phyloP scores from a whole-genome alignment of 2,797 vertebrate species.

The Phoxinus dragarum region DNA sequence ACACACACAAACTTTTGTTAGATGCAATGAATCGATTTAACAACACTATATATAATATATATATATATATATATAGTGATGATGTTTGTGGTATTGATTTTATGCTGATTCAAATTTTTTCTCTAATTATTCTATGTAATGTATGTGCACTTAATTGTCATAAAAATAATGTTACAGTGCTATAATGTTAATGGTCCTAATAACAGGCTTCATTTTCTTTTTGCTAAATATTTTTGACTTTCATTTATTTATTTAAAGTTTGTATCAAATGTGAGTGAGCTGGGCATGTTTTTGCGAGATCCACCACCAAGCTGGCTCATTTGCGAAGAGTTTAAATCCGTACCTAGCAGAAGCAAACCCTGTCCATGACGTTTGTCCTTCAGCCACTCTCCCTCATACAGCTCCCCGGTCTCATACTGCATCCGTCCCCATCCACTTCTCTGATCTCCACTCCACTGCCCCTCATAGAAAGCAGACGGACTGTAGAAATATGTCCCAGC shows the following conservation, averaged over 20 bases:
- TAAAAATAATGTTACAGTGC: not conserved
- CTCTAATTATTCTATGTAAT: not conserved
- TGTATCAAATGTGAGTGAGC: not conserved
- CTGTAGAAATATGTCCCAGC: conserved; percentile 81
- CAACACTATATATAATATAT: not conserved
- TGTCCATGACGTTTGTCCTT: conserved; percentile 78
- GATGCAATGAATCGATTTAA: too few species aligned
- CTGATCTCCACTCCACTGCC: conserved; percentile 82
- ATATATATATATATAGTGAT: too few species aligned
- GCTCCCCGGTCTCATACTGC: conserved; percentile 80
- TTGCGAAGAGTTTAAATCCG: conserved; percentile 44
- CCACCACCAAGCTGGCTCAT: not conserved
- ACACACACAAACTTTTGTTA: too few species aligned
- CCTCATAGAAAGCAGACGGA: conserved; percentile 81
- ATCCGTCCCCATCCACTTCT: conserved; percentile 89
- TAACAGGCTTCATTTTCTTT: not conserved
- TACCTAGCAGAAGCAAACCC: conserved; percentile 83
- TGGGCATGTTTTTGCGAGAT: not conserved
- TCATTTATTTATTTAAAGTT: not conserved
- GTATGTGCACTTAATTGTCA: not conserved
- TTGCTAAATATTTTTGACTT: not conserved
- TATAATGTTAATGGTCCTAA: not conserved
- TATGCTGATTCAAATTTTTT: not conserved
- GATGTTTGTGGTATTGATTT: not conserved
- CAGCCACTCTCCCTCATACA: conserved; percentile 91